These are phyloP conservation scores for Poecilia velifera DNA, from an alignment of 2,797 vertebrate species.

Conservation along the genomic window DNA sequence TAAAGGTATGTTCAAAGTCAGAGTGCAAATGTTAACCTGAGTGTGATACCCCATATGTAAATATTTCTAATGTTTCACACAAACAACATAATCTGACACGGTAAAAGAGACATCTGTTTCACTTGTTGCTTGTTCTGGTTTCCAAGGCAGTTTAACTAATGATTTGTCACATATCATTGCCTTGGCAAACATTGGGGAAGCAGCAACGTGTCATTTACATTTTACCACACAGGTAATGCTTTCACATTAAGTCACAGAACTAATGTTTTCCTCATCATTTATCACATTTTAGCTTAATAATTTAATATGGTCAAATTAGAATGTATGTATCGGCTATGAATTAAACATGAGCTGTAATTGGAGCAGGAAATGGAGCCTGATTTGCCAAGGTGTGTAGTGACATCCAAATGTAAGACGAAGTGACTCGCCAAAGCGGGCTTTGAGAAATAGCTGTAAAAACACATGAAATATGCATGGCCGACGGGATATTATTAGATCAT, in stretches of 20 bases:
- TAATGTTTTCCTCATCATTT: constrained; percentile 61
- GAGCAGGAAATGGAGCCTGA: constrained; percentile 78
- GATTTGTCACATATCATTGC: constrained; percentile 41
- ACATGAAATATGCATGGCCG: constrained; percentile 80
- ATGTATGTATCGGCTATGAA: constrained; percentile 76
- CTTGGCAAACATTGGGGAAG: constrained; percentile 25
- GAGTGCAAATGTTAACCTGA: neutral
- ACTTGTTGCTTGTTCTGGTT: constrained; percentile 13
- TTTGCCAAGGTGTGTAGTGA: constrained; percentile 76
- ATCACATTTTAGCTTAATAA: constrained; percentile 75
- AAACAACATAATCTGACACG: neutral
- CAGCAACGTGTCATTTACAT: constrained; percentile 34
- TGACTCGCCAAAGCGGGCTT: constrained; percentile 75
- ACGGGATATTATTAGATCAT: constrained; percentile 77
- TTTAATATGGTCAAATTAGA: constrained; percentile 76
- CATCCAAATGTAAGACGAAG: constrained; percentile 76
- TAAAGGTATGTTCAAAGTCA: neutral
- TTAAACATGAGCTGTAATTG: constrained; percentile 81
- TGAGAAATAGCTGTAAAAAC: constrained; percentile 80
- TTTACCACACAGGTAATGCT: constrained; percentile 45
- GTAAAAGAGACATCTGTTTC: constrained; percentile 8
- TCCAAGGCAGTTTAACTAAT: constrained; percentile 25
- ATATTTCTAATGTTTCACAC: neutral
- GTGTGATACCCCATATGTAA: neutral
- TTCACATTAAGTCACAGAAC: constrained; percentile 56